Conservation (phyloP, 2,888 invertebrate genomes). For the Erpobdella octoculata region DNA sequence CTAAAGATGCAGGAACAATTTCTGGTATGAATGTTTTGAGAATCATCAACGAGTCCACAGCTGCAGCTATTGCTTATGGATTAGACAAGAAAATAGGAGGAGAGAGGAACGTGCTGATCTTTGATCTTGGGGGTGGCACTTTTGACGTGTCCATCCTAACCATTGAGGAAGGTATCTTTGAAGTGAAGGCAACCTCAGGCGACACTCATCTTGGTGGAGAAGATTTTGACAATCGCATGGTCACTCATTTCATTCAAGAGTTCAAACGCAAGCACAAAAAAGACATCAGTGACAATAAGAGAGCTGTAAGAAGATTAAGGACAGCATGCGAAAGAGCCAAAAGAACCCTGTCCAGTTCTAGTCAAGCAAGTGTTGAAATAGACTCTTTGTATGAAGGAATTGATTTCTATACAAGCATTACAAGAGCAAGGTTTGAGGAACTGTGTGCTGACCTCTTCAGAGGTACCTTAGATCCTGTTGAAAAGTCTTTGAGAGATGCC, state of each 20-base stretch:
- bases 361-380: slow-evolving; percentile 69
- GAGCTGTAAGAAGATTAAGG: slow-evolving; percentile 79
- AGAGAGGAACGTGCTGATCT: slow-evolving; percentile 59
- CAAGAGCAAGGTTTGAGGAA: slow-evolving; percentile 92
- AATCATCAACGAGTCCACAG: slow-evolving; percentile 72
- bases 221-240: slow-evolving; percentile 58
- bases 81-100: slow-evolving; percentile 55
- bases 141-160: slow-evolving; percentile 90
- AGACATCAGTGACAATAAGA: slow-evolving; percentile 63
- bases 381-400: slow-evolving; percentile 89
- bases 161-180: slow-evolving; percentile 87
- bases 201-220: slow-evolving; percentile 89
- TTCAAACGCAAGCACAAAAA: slow-evolving; percentile 53
- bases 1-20: slow-evolving; percentile 80
- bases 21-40: slow-evolving; percentile 78
- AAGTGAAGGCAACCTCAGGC: slow-evolving; percentile 85
- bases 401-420: slow-evolving; percentile 90
- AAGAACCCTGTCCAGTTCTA: slow-evolving; percentile 58
- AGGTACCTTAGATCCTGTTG: slow-evolving; percentile 89
- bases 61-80: slow-evolving; percentile 57
- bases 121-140: slow-evolving; percentile 74
- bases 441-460: slow-evolving; percentile 90
- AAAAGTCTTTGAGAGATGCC: slow-evolving; percentile 87
- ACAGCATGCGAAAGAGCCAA: slow-evolving; percentile 74
- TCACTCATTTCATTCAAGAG: slow-evolving; percentile 49